Conservation (phyloP, 2,888 invertebrate genomes). For the Danaus chrysippus region DNA sequence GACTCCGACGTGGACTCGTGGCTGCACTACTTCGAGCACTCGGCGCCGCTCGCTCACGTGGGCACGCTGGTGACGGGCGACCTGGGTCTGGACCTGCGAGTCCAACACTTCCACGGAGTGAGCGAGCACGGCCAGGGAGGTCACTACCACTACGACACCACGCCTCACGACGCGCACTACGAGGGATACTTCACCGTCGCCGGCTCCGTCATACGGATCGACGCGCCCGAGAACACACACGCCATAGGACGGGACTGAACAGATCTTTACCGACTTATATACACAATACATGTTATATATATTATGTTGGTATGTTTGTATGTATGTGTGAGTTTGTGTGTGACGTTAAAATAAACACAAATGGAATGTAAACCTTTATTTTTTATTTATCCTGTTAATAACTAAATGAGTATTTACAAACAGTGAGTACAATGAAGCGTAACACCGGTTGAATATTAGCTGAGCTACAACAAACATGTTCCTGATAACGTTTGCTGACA, state of each 20-base stretch:
- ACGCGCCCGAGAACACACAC: slow-evolving; percentile 83
- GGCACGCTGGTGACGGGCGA: slow-evolving; percentile 93
- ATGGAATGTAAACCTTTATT: too few species aligned
- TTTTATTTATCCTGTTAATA: too few species aligned
- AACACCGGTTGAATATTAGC: too few species aligned
- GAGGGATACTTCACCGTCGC: slow-evolving; percentile 93
- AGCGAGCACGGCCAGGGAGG: slow-evolving; percentile 91
- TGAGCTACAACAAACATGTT: too few species aligned
- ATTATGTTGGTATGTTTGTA: too few species aligned
- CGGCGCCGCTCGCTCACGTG: slow-evolving; percentile 91
- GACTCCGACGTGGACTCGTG: slow-evolving; percentile 89
- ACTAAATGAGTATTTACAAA: too few species aligned
- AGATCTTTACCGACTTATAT: background rate
- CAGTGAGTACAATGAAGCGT: too few species aligned
- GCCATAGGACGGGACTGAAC: slow-evolving; percentile 86
- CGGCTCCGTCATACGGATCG: slow-evolving; percentile 84
- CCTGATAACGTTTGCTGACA: too few species aligned
- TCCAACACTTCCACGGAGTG: slow-evolving; percentile 98
- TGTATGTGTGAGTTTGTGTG: too few species aligned
- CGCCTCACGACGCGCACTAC: slow-evolving; percentile 92
- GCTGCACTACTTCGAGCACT: slow-evolving; percentile 95
- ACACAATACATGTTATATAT: too few species aligned
- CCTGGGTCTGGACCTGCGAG: slow-evolving; percentile 90
- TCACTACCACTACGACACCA: slow-evolving; percentile 97
- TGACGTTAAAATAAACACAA: too few species aligned